Evolutionary conservation across 2,797 vertebrate species (phyloP), one percentile per base, ranked within the genome.

Genomic region (Sebastes iracundus): DNA sequence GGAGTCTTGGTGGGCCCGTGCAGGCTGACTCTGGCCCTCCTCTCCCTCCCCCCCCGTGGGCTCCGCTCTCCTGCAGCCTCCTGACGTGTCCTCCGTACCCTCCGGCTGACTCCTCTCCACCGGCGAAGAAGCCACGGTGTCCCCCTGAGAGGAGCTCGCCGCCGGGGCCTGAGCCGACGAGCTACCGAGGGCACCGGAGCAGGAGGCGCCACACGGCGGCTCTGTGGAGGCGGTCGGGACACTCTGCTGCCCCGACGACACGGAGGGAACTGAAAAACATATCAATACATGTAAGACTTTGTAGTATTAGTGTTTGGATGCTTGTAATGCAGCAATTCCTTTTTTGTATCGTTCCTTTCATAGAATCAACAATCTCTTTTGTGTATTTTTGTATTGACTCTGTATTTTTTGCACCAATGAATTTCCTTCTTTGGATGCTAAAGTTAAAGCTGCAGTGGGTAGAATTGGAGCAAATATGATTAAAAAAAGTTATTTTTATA

Each of bases 1-100:
- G 0, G 98, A 98, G 90, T 99, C 98, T 80, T 96, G 98, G 80
- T 96, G 95, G 79, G 79, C 92, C 14, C 96, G 93, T 14, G 94
- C 66, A 1, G 96, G 88, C 27, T 96, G 92, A 55, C 95, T 89
- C 25, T 94, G 87, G 13, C 94, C 78, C 72, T 82, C 87, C 62
- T 27, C 86, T 2, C 88, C 80, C 4, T 79, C 86, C 65, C 93
- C 93, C 5, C 81, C 92, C 0, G 87, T 20, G 27, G 96, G 86
- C 78, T 97, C 96, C 0, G 89, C 87, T 78, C 95, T 93, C 80
- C 75, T 93, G 95, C 77, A 93, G 77, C 82, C 93, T 60, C 93
- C 93, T 1, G 91, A 75, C 0, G 89, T 79, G 78, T 91, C 94
- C 69, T 91, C 92, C 1, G 58, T 63, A 1, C 80, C 90, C 72